Conservation (phyloP, 2,888 invertebrate species). For the Aphelenchoides bicaudatus region DNA sequence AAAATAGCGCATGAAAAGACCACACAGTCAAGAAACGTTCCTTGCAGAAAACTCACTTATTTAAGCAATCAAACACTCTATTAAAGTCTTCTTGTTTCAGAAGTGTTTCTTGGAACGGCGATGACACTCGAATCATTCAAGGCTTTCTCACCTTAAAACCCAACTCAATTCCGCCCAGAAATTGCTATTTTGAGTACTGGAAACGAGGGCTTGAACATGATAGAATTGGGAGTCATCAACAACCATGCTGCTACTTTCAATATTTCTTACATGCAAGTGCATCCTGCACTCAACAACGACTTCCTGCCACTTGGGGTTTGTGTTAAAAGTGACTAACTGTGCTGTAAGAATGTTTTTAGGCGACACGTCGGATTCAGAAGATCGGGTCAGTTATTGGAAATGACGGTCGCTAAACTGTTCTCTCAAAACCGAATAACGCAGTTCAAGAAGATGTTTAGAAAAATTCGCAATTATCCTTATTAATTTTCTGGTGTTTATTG, state of each 20-base stretch:
- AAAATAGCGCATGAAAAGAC: no score
- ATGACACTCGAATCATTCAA: slow-evolving; percentile 53
- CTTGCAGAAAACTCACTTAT: no score
- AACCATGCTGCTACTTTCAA: slow-evolving; percentile 58
- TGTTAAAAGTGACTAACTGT: slow-evolving; percentile 1
- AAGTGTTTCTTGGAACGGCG: slow-evolving; percentile 46
- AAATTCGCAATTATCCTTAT: slow-evolving; percentile 47
- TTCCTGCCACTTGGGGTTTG: slow-evolving; percentile 55
- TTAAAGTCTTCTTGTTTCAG: no score
- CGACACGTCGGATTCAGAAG: slow-evolving; percentile 41
- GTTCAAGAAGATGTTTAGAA: slow-evolving; percentile 60
- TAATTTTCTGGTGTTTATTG: slow-evolving; percentile 20
- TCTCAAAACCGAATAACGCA: slow-evolving; percentile 53
- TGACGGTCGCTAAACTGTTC: slow-evolving; percentile 59
- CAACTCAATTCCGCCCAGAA: slow-evolving; percentile 57
- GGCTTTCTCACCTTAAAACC: slow-evolving; percentile 59
- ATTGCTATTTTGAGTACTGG: slow-evolving; percentile 57
- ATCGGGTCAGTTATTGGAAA: slow-evolving; percentile 53
- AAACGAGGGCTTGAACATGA: slow-evolving; percentile 59
- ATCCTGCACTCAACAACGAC: slow-evolving; percentile 55
- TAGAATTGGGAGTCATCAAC: slow-evolving; percentile 54
- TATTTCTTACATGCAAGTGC: slow-evolving; percentile 60
- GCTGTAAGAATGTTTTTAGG: slow-evolving; percentile 3
- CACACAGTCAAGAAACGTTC: no score
- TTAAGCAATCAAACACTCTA: no score